These are phyloP conservation scores for Enteromius viviparus DNA, from an alignment of 2,797 vertebrate species.

Conservation along the genomic window DNA sequence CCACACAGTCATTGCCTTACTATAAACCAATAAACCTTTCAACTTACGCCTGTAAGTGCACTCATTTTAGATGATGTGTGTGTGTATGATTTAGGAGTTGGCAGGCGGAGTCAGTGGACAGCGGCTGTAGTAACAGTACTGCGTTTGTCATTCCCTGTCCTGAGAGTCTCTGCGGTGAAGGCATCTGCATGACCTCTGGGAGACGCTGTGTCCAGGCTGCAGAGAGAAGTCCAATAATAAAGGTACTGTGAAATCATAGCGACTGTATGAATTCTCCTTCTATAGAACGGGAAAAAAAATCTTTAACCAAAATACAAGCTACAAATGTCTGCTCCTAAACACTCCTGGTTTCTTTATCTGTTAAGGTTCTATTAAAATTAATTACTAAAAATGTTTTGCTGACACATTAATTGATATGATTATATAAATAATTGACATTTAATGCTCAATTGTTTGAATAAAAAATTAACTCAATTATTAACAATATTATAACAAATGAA, in stretches of 20 bases:
- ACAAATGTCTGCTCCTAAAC: background rate
- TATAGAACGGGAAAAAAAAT: background rate
- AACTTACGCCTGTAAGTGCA: background rate
- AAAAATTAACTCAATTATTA: background rate
- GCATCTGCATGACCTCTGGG: conserved; percentile 76
- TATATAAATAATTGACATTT: background rate
- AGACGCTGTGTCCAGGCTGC: conserved; percentile 77
- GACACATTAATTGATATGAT: background rate
- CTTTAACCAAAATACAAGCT: background rate
- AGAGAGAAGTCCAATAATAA: conserved; percentile 74
- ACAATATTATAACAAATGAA: background rate
- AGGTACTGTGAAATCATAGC: conserved; percentile 74
- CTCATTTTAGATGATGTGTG: conserved; percentile 1
- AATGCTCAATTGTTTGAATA: background rate
- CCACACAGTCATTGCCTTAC: background rate
- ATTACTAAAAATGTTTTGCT: background rate
- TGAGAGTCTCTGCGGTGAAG: conserved; percentile 81
- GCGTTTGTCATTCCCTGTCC: conserved; percentile 82
- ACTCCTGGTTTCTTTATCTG: no score
- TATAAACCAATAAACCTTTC: background rate
- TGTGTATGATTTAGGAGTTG: conserved; percentile 81
- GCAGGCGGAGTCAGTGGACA: conserved; percentile 96
- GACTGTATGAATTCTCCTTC: background rate
- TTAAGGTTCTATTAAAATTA: background rate
- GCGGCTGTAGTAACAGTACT: conserved; percentile 92